These are phyloP conservation scores for Solea senegalensis DNA, from an alignment of 2,113 vertebrate species.

Conservation along the genomic window DNA sequence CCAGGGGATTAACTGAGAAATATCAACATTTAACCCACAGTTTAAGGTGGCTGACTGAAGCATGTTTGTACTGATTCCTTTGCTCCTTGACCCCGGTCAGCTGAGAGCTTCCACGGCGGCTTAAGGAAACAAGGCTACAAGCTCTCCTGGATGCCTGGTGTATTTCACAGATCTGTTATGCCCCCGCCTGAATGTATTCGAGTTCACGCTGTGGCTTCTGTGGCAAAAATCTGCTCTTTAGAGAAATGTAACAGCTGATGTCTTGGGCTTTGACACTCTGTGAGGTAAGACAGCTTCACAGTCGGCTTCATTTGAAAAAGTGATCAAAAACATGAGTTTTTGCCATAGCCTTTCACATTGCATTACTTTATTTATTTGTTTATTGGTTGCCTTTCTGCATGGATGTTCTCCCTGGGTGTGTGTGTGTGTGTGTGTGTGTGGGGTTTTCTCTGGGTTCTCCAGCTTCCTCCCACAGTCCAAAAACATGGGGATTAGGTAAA, in stretches of 20 bases:
- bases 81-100: slow-evolving; percentile 38
- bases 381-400: too few relatives aligned
- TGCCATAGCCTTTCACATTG: too few relatives aligned
- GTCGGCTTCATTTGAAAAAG: too few relatives aligned
- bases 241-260: slow-evolving; percentile 21
- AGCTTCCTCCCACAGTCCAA: too few relatives aligned
- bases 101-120: slow-evolving; percentile 32
- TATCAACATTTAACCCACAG: slow-evolving; percentile 4
- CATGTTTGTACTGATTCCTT: background rate
- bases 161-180: slow-evolving; percentile 30
- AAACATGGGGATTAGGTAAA: too few relatives aligned
- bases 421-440: too few relatives aligned
- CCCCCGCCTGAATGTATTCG: slow-evolving; percentile 18
- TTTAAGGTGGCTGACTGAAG: too few relatives aligned
- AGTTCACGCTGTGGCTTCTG: slow-evolving; percentile 6
- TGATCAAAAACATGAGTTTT: too few relatives aligned
- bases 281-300: slow-evolving; percentile 59
- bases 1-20: slow-evolving; percentile 16
- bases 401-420: too few relatives aligned
- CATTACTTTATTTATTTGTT: too few relatives aligned
- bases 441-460: too few relatives aligned
- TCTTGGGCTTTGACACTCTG: background rate
- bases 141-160: slow-evolving; percentile 6
- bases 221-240: slow-evolving; percentile 7
- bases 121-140: slow-evolving; percentile 33